These are phyloP conservation scores for Rallus limicola DNA, from an alignment of 2,113 vertebrate species.

Conservation along the genomic window DNA sequence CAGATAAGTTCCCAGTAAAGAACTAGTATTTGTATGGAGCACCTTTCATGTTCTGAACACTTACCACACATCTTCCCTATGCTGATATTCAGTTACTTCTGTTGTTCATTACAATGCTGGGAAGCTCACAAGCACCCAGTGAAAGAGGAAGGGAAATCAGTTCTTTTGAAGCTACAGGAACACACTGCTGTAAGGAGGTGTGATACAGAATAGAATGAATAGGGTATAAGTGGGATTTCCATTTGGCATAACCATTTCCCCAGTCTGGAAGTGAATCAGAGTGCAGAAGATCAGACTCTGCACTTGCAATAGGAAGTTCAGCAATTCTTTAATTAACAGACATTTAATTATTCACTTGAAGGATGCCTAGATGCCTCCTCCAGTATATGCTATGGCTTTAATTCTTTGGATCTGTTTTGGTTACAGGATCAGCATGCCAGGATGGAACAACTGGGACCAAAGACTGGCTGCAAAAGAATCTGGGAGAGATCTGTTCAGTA, in stretches of 20 bases:
- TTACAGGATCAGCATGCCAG: background rate
- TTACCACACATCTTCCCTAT: background rate
- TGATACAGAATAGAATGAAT: background rate
- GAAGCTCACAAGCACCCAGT: background rate
- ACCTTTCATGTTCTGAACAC: background rate
- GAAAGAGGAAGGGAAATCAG: background rate
- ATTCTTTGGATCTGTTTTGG: background rate
- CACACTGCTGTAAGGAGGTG: background rate
- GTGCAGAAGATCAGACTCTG: background rate
- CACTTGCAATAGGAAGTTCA: background rate
- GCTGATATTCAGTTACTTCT: background rate
- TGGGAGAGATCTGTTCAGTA: constrained; percentile 1
- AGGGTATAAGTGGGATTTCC: background rate
- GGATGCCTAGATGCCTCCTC: background rate
- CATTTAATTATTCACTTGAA: background rate
- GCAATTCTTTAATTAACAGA: background rate
- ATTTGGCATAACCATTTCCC: background rate
- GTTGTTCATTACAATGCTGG: background rate
- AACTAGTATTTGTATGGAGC: background rate
- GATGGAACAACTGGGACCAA: background rate
- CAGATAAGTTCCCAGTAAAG: background rate
- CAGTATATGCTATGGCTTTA: background rate
- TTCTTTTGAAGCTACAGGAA: background rate
- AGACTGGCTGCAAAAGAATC: background rate
- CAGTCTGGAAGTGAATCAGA: background rate